These are phyloP conservation scores for Heliconius himera DNA, from an alignment of 1,140 invertebrate genomes.

Conservation along the genomic window DNA sequence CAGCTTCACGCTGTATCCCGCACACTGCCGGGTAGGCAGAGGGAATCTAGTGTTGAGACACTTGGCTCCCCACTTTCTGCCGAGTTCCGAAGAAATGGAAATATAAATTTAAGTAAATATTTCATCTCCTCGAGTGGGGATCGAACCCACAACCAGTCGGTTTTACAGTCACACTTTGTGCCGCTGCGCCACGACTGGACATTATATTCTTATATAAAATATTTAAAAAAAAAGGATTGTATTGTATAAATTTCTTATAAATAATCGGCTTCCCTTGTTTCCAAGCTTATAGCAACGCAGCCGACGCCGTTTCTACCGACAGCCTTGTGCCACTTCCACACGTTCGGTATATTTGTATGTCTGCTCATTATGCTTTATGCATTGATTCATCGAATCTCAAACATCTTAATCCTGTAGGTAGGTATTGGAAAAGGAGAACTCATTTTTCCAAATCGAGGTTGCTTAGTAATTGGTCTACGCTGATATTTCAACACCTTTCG, in stretches of 20 bases:
- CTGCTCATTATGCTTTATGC: conserved; percentile 58
- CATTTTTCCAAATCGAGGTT: conserved; percentile 44
- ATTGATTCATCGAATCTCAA: conserved; percentile 56
- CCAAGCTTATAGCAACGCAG: conserved; percentile 45
- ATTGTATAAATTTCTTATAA: conserved; percentile 50
- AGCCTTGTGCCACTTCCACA: conserved; percentile 72
- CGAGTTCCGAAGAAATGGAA: too few relatives aligned
- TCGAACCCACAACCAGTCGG: too few relatives aligned
- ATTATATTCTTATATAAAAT: background rate
- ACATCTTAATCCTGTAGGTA: conserved; percentile 41
- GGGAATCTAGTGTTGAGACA: too few relatives aligned
- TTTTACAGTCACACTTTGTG: too few relatives aligned
- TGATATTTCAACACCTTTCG: background rate
- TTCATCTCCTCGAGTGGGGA: too few relatives aligned
- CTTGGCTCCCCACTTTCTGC: too few relatives aligned
- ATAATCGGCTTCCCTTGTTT: conserved; percentile 61
- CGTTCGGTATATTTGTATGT: conserved; percentile 60
- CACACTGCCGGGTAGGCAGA: too few relatives aligned
- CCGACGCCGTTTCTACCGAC: conserved; percentile 63
- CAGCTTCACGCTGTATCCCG: too few relatives aligned
- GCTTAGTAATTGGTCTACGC: conserved; percentile 38
- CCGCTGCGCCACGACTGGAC: too few relatives aligned
- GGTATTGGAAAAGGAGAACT: conserved; percentile 40
- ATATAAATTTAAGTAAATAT: too few relatives aligned
- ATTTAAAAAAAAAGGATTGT: background rate